These are phyloP conservation scores for Iguana delicatissima DNA, from an alignment of 2,797 vertebrate species.

Conservation along the genomic window DNA sequence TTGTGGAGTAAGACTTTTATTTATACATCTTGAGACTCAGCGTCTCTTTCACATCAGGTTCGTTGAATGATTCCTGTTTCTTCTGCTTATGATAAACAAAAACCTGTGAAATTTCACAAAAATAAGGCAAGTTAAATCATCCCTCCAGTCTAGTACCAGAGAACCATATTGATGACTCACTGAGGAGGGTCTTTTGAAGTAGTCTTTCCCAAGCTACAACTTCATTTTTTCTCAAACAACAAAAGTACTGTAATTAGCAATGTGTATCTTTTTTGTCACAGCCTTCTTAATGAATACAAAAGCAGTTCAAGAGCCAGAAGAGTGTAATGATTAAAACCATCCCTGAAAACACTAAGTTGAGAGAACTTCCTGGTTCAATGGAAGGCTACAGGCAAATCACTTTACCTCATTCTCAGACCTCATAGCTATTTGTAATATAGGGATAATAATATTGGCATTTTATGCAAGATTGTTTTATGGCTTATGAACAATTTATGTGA, in stretches of 20 bases:
- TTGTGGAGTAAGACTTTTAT: too few relatives aligned
- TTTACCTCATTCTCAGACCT: not conserved
- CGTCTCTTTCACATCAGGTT: too few relatives aligned
- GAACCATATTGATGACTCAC: not conserved
- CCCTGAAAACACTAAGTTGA: not conserved
- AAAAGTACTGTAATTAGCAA: not conserved
- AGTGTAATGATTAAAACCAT: not conserved
- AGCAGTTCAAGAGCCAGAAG: not conserved
- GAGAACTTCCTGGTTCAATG: not conserved
- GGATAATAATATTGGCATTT: not conserved
- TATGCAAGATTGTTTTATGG: not conserved
- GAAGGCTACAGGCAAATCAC: not conserved
- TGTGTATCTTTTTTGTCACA: not conserved
- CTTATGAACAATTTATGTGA: not conserved
- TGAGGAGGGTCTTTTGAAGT: not conserved
- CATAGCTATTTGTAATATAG: not conserved
- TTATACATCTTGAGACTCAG: too few relatives aligned
- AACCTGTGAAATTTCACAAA: constrained; percentile 1
- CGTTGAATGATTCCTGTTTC: too few relatives aligned
- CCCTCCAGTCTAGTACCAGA: not conserved
- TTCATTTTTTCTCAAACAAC: not conserved
- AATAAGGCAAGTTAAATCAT: not conserved
- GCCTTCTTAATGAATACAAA: not conserved
- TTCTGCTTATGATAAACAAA: not conserved
- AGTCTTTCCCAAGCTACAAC: not conserved